phyloP scores from a whole-genome alignment of 2,888 invertebrate genomes.

The Morpho deidamia region DNA sequence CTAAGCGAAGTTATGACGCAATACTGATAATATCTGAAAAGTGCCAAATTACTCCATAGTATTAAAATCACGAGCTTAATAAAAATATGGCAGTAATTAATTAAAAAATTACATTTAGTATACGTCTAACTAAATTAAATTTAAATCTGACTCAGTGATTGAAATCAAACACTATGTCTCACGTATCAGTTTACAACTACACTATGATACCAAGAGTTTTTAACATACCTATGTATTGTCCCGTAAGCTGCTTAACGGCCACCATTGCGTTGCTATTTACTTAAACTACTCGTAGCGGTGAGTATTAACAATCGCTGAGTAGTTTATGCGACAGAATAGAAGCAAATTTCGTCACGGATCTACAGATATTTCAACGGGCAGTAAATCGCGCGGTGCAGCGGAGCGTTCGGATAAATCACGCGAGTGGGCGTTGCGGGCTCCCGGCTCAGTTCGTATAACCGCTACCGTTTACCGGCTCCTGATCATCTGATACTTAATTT shows the following conservation, averaged over 20 bases:
- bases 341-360: slow-evolving; percentile 52
- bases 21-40: too few species aligned
- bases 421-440: slow-evolving; percentile 57
- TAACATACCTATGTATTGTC: background rate
- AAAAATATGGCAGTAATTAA: too few species aligned
- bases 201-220: too few species aligned
- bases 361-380: slow-evolving; percentile 61
- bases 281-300: slow-evolving; percentile 42
- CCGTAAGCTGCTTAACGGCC: slow-evolving; percentile 4
- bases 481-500: slow-evolving; percentile 76
- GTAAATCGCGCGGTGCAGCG: slow-evolving; percentile 47
- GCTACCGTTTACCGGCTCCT: slow-evolving; percentile 74
- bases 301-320: slow-evolving; percentile 38
- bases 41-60: too few species aligned
- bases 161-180: too few species aligned
- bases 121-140: too few species aligned
- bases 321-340: slow-evolving; percentile 32
- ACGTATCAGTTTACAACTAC: too few species aligned
- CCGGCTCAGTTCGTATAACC: slow-evolving; percentile 54
- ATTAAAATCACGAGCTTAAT: too few species aligned
- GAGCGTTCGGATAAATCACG: slow-evolving; percentile 65
- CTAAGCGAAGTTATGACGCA: too few species aligned
- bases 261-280: slow-evolving; percentile 13
- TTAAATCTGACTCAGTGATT: too few species aligned
- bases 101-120: too few species aligned